These are phyloP conservation scores for Ditula angustiorana DNA, from an alignment of 2,888 invertebrate genomes.

Conservation along the genomic window DNA sequence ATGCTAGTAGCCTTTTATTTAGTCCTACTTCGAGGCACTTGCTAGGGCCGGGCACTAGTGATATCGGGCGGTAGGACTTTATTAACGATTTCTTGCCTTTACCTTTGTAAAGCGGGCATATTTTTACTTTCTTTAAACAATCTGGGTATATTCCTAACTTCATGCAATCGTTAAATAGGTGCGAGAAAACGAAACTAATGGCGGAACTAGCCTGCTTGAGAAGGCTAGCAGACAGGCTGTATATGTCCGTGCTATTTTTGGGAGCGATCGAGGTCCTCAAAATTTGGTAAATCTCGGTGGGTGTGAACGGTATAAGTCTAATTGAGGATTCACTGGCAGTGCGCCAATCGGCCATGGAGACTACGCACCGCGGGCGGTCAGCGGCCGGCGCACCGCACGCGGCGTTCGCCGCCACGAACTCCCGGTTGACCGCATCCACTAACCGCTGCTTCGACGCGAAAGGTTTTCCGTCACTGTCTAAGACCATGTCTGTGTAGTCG, in stretches of 20 bases:
- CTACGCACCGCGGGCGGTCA: background rate
- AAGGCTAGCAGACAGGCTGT: background rate
- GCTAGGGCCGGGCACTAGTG: no score
- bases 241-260: background rate
- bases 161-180: background rate
- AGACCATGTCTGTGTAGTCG: background rate
- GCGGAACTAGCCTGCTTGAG: background rate
- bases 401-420: slow-evolving; percentile 1
- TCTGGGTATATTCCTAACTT: background rate
- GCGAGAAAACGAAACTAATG: background rate
- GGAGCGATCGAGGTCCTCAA: no score
- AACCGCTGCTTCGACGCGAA: background rate
- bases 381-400: slow-evolving; percentile 9
- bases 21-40: no score
- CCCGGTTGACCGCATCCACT: background rate
- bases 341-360: background rate
- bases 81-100: no score
- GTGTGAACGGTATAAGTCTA: background rate
- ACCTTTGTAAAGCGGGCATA: background rate
- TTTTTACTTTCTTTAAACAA: background rate
- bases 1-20: background rate
- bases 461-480: background rate
- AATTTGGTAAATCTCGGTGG: background rate
- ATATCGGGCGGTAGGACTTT: no score
- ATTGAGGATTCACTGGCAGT: background rate